Base-by-base conservation (phyloP, 2,113 vertebrate genomes). In the Sander lucioperca region DNA sequence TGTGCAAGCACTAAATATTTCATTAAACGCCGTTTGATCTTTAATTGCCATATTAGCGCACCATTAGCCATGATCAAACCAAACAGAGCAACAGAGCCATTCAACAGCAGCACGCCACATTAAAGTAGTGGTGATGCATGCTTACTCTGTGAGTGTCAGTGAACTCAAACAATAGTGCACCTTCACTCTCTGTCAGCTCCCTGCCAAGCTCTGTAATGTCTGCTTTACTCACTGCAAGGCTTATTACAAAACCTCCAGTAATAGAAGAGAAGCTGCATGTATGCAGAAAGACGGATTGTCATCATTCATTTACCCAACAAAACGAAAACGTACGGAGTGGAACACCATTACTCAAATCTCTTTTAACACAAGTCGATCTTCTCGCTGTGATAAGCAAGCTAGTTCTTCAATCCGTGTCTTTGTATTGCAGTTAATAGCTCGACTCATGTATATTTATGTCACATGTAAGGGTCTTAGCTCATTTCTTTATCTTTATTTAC, bases 21-120 rank as follows among this genome's bases (percentile, higher is more conserved):
- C 54, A 91, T 88, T 84, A 73, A 90, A 72, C 16, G 36, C 77
- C 13, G 36, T 79, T 90, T 89, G 82, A 89, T 89, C 82, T 91
- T 82, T 91, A 91, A 91, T 88, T 83, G 89, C 72, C 45, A 27
- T 74, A 86, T 91, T 83, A 89, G 66, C 13, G 71, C 85, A 23
- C 79, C 27, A 86, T 89, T 87, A 89, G 57, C 66, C 27, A 14
- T 36, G 74, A 92, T 91, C 87, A 85, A 82, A 86, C 76, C 86
- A 81, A 73, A 73, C 80, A 23, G 73, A 88, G 74, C 45, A 73
- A 73, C 82, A 23, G 73, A 88, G 74, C 36, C 68, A 25, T 75
- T 89, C 69, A 77, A 11, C 56, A 68, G 61, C 39, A 16, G 30
- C 72, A 61, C 1, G 39, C 7, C 33, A 53, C 86, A 78, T 74